Conservation (phyloP, 1,140 invertebrate genomes). For the Mercenaria mercenaria region DNA sequence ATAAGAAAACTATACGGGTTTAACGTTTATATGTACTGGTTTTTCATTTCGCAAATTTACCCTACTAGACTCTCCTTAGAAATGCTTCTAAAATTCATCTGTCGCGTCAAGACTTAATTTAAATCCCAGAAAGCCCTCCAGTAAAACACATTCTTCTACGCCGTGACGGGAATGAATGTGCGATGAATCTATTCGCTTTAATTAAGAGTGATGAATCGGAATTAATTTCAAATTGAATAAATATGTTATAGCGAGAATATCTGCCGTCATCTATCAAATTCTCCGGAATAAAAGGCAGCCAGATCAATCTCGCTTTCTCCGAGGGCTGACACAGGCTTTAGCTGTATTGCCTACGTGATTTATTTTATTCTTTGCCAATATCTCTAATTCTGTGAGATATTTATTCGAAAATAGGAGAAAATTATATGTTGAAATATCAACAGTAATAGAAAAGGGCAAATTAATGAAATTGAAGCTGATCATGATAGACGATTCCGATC, state of each 20-base stretch:
- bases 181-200: conserved; percentile 28
- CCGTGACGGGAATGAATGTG: conserved; percentile 4
- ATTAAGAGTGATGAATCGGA: conserved; percentile 55
- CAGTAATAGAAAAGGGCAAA: neutral
- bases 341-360: neutral
- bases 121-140: neutral
- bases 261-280: conserved; percentile 40
- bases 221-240: conserved; percentile 63
- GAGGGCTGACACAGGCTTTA: neutral
- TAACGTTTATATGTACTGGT: too few species aligned
- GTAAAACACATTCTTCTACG: neutral
- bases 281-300: conserved; percentile 25
- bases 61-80: neutral
- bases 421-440: neutral
- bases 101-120: neutral
- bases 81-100: neutral
- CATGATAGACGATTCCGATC: too few species aligned
- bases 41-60: too few species aligned
- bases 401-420: neutral
- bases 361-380: neutral
- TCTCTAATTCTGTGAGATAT: neutral
- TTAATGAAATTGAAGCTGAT: neutral
- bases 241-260: conserved; percentile 43
- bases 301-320: conserved; percentile 20
- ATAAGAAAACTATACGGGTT: too few species aligned